Evolutionary conservation across 2,113 vertebrate genomes (phyloP), one percentile per base, ranked within the genome.

Genomic region (Rhinolophus ferrumequinum): DNA sequence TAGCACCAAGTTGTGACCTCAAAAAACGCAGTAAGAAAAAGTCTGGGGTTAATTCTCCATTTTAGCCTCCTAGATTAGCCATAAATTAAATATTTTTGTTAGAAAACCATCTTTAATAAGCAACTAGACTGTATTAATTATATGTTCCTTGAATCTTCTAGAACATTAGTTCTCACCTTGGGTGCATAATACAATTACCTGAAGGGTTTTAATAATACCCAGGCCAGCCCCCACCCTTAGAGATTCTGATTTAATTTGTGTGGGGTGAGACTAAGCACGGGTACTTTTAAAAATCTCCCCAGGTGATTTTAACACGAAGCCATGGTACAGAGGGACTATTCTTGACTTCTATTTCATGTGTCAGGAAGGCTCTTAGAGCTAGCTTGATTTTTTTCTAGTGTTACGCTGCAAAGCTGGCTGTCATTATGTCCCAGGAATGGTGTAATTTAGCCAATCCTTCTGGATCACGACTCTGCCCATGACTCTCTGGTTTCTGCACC

Each of bases 61-160:
- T 94, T 93, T 15, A 66, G 18, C 67, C 70, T 44, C 18, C 62
- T 95, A 94, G 89, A 95, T 94, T 94, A 90, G 64, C 24, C 70
- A 88, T 52, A 85, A 97, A 96, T 96, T 89, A 96, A 93, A 88
- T 94, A 66, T 96, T 96, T 50, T 96, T 96, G 33, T 85, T 97
- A 90, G 64, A 94, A 93, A 96, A 77, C 30, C 6, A 35, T 33
- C 35, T 30, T 88, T 72, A 92, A 93, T 93, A 87, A 93, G 62
- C n/a, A 83, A 69, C 41, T 86, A 75, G 86, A 80, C 94, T 85
- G 44, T 38, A 69, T 82, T 95, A 94, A 90, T 96, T 80, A 82
- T 85, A 72, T 89, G 15, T 75, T 93, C 56, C 50, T 82, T 86
- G n/a, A 38, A 92, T 94, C 38, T 82, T 94, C 54, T 95, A 86